Base-by-base conservation (phyloP, 2,113 vertebrate species). In the Benitochromis conjunctus region DNA sequence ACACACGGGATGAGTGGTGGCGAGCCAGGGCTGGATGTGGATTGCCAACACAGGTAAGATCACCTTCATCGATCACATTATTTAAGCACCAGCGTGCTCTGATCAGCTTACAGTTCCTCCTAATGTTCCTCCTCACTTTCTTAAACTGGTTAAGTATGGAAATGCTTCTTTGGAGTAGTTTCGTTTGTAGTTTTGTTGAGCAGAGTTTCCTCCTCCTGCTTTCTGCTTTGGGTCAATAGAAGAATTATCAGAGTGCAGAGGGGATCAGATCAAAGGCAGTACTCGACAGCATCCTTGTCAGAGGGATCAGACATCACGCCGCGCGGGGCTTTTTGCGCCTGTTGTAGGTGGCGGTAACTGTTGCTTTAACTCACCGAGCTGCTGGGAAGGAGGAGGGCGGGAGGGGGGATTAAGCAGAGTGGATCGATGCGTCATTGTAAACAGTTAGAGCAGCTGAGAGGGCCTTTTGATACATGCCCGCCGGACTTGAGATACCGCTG, bases 11-110 rank as follows among this genome's bases (percentile, higher is more conserved):
- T 95, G 95, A 94, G 92, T 56, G 87, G 81, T 76, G 89, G 89
- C 84, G 89, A 93, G 90, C 64, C 91, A 21, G 89, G 89, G 92
- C 93, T 94, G 92, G 93, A 93, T 93, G 95, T 80, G 92, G 92
- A 94, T 89, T 71, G 89, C 93, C 89, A 54, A 83, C 91, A 74
- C 91, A 96, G 95, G 95, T 96, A 94, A 11, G 21, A 86, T 86
- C 81, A 82, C 83, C 71, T 90, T 88, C 60, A 21, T 14, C 62
- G 3, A 80, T 64, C 58, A 7, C 41, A 10, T 29, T 9, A 69
- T 78, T 9, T 3, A 36, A 9, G 60, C 29, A 26, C 8, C 12
- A 3, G 36, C 6, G 11, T 41, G 81, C 7, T 57, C 3, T 16
- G 6, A 9, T 41, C 8, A 12, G 12, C 16, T 9, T 3, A 3